Evolutionary conservation across 2,797 vertebrate genomes (phyloP), one percentile per base, ranked within the genome.

Genomic region (Oreochromis grahami): DNA sequence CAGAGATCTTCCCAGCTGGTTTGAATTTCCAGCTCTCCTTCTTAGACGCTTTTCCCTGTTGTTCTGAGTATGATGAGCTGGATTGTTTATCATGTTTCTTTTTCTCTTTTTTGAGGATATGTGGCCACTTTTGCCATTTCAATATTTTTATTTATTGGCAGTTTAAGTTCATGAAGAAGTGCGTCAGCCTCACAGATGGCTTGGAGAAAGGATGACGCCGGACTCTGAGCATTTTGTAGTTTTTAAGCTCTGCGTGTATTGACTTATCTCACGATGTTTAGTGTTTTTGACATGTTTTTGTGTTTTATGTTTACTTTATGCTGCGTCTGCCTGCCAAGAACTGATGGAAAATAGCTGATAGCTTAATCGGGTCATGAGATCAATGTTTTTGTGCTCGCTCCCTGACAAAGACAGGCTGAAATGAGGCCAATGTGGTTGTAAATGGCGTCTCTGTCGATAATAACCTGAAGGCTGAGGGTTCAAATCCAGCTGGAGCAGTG

Each of bases 51-150:
- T 10, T 13, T 45, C 14, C 14, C 14, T 6, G 38, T 24, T 24
- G 36, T 15, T 68, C 36, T 43, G 36, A 15, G n/a, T n/a, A 36
- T 21, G 63, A 24, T 68, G 63, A 15, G 36, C 36, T 9, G 63
- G 0, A 0, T 13, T 0, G 1, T 68, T 65, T 43, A 43, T 9
- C 36, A 0, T 68, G 63, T 24, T 65, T 65, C 2, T 24, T 68
- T 45, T 17, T 45, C 21, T 70, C 65, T 7, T 43, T 7, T 0
- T 41, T 2, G 21, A 24, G 36, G 38, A 9, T 3, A 7, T 43
- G 38, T 26, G 13, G 0, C 43, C 21, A 4, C 13, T 3, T 43
- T 70, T 43, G 21, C 38, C 65, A 43, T 7, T 70, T 45, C 3
- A 17, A 8, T 26, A 0, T 70, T 43, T 26, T 26, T 70, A 10